Percentiles rank a stretch among this genome's conserved stretches.
Conservation (phyloP, 2,888 invertebrate species). For the Linyphia triangularis region DNA sequence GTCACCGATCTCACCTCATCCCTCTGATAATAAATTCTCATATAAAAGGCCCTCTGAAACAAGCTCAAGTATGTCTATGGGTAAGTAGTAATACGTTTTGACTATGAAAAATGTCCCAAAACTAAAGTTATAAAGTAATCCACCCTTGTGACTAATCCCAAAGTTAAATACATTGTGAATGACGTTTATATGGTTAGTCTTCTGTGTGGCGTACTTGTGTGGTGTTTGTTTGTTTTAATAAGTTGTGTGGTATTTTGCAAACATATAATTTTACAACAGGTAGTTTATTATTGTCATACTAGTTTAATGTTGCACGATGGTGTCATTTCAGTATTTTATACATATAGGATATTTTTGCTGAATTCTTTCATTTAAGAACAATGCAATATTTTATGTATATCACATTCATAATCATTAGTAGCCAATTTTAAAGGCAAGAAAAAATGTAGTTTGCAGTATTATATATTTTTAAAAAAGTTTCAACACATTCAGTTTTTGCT, state of each 20-base stretch:
- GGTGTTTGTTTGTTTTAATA: slow-evolving; percentile 23
- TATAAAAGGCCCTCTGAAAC: slow-evolving; percentile 75
- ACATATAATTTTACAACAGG: neutral
- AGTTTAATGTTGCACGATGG: slow-evolving; percentile 38
- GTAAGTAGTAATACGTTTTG: slow-evolving; percentile 67
- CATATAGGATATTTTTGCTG: neutral
- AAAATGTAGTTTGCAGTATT: too few relatives aligned
- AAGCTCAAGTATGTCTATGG: slow-evolving; percentile 72
- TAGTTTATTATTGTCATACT: slow-evolving; percentile 5
- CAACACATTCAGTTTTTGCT: too few relatives aligned
- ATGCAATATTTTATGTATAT: too few relatives aligned
- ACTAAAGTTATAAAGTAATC: neutral
- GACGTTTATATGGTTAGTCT: neutral
- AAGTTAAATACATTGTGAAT: neutral
- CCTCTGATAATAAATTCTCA: slow-evolving; percentile 75
- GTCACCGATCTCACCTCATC: slow-evolving; percentile 74
- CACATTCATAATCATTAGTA: too few relatives aligned
- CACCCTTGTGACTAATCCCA: too few relatives aligned
- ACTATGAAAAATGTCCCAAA: slow-evolving; percentile 42
- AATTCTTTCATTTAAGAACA: neutral
- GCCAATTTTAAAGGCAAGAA: too few relatives aligned
- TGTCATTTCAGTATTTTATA: neutral
- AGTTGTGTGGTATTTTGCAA: neutral
- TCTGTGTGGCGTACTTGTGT: slow-evolving; percentile 13
- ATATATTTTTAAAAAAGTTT: too few relatives aligned